These are phyloP conservation scores for Lophotis ruficrista DNA, from an alignment of 2,113 vertebrate species.

Conservation along the genomic window DNA sequence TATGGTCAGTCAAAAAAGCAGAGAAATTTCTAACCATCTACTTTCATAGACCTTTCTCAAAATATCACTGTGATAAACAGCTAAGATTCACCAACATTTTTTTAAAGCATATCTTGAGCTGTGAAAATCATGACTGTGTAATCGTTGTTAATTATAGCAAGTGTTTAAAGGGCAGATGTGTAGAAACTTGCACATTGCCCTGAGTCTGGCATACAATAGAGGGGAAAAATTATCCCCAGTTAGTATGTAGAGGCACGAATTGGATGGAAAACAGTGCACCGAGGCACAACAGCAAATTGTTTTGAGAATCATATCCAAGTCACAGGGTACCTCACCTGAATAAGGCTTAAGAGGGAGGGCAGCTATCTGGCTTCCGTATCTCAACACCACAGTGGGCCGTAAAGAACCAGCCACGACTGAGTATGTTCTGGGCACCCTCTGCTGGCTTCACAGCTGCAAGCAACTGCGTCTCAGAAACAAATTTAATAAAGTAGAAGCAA, in stretches of 20 bases:
- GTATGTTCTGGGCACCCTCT: conserved; percentile 18
- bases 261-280: background rate
- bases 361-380: background rate
- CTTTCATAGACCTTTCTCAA: background rate
- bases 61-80: background rate
- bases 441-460: conserved; percentile 13
- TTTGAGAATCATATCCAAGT: background rate
- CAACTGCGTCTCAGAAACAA: background rate
- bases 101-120: background rate
- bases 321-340: background rate
- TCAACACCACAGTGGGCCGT: fast-evolving
- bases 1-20: background rate
- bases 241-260: fast-evolving
- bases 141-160: background rate
- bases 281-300: background rate
- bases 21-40: background rate
- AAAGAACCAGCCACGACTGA: background rate
- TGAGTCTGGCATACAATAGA: background rate
- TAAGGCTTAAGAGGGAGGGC: background rate
- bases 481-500: background rate
- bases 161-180: background rate
- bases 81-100: background rate
- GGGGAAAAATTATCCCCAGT: background rate
- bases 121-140: background rate
- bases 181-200: background rate